These are phyloP conservation scores for Panurus biarmicus DNA, from an alignment of 2,113 vertebrate species.

Conservation along the genomic window DNA sequence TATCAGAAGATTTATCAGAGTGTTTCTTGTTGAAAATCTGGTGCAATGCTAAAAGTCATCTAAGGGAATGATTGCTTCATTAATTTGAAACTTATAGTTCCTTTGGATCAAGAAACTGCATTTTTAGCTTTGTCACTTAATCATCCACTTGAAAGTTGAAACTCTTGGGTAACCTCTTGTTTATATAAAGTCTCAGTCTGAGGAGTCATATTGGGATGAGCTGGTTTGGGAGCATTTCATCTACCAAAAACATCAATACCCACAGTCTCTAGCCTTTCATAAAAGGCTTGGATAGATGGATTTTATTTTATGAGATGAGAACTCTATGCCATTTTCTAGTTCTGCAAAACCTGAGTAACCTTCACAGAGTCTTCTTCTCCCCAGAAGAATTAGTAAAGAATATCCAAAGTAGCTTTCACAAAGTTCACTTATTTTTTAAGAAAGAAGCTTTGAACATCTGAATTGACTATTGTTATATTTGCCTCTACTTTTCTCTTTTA, in stretches of 20 bases:
- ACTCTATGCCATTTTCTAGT: not conserved
- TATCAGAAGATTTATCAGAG: not conserved
- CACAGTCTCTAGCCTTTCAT: not conserved
- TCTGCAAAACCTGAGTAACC: not conserved
- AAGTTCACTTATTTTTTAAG: not conserved
- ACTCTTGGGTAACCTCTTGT: slow-evolving; percentile 3
- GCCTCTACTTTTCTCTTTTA: not conserved
- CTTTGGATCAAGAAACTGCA: not conserved
- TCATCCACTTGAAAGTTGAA: slow-evolving; percentile 9
- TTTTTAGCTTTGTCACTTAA: slow-evolving; percentile 33
- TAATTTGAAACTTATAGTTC: slow-evolving; percentile 2
- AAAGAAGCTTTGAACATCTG: not conserved
- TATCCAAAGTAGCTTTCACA: not conserved
- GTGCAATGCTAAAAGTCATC: not conserved
- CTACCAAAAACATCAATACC: slow-evolving; percentile 37
- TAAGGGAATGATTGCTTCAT: not conserved
- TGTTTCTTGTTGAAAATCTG: not conserved
- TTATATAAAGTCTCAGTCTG: slow-evolving; percentile 12
- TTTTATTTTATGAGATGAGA: not conserved
- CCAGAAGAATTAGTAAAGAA: not conserved
- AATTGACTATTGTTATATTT: not conserved
- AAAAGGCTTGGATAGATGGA: not conserved
- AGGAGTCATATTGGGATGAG: slow-evolving; percentile 19
- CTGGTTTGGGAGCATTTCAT: slow-evolving; percentile 17
- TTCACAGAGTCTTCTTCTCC: not conserved